Conservation (phyloP, 2,888 invertebrate species). For the Lasioglossum morio region DNA sequence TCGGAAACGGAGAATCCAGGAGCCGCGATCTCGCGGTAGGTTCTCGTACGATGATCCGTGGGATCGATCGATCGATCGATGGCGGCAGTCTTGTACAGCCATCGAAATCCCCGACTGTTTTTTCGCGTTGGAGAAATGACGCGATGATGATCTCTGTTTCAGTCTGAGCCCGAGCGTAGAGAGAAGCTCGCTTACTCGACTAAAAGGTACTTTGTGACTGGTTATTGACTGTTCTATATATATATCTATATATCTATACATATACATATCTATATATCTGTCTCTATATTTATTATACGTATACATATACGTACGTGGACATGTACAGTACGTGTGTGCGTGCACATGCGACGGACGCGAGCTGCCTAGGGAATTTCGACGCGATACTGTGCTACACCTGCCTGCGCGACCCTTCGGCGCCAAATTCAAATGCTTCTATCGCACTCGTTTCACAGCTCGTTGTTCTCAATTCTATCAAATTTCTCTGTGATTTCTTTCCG, state of each 20-base stretch:
- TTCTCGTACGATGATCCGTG: conserved; percentile 22
- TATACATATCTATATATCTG: conserved; percentile 31
- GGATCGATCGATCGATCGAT: conserved; percentile 46
- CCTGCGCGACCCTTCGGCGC: not conserved
- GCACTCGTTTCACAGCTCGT: not conserved
- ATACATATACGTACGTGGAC: conserved; percentile 52
- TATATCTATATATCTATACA: conserved; percentile 54
- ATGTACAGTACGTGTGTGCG: conserved; percentile 65
- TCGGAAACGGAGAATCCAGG: conserved; percentile 20
- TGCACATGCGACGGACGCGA: conserved; percentile 56
- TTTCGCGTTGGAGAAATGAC: conserved; percentile 80
- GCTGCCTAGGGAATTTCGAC: not conserved
- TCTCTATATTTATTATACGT: conserved; percentile 65
- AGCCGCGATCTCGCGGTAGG: not conserved
- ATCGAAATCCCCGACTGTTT: conserved; percentile 29
- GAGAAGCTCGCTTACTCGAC: conserved; percentile 84
- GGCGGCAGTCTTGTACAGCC: conserved; percentile 21
- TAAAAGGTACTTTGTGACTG: conserved; percentile 85
- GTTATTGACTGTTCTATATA: conserved; percentile 80
- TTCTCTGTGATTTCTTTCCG: too few relatives aligned
- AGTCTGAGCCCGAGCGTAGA: conserved; percentile 84
- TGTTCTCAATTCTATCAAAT: too few relatives aligned
- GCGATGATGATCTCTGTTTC: conserved; percentile 84
- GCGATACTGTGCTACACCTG: conserved; percentile 11
- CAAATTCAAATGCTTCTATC: not conserved